A percentile compares a stretch with the other conserved stretches of the same genome.
Evolutionary conservation across 2,113 vertebrate species (phyloP).

Genomic region (Boleophthalmus pectinirostris): DNA sequence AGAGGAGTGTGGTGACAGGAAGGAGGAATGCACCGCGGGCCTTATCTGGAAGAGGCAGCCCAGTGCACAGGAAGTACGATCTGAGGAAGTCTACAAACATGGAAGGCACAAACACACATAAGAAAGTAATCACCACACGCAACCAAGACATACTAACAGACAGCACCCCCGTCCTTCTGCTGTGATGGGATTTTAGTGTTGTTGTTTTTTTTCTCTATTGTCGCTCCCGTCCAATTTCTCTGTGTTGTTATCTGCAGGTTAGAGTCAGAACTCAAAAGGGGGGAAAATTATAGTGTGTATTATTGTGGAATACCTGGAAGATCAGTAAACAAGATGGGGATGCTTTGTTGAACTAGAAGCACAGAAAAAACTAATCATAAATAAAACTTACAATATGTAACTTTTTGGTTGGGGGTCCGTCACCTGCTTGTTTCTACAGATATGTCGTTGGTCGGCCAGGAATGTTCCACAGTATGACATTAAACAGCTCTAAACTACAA

Average conservation of each 20-base stretch:
- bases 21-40: constrained; percentile 62
- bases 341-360: not conserved
- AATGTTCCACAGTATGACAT: no score
- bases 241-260: constrained; percentile 32
- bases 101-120: constrained; percentile 38
- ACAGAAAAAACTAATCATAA: not conserved
- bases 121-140: constrained; percentile 27
- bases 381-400: no score
- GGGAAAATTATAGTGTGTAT: no score
- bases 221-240: constrained; percentile 12
- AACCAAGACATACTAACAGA: constrained; percentile 26
- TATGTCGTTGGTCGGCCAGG: no score
- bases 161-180: constrained; percentile 34
- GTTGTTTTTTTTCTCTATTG: constrained; percentile 23
- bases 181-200: constrained; percentile 18
- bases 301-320: constrained; percentile 3
- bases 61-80: constrained; percentile 70
- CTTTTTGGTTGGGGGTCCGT: no score
- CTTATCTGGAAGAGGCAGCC: constrained; percentile 81
- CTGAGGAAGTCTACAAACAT: constrained; percentile 64
- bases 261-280: constrained; percentile 18
- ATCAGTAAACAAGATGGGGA: constrained; percentile 1
- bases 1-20: constrained; percentile 55
- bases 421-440: no score
- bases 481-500: no score